Percentiles rank a stretch among this genome's conserved stretches.
These are phyloP conservation scores for Craniophora ligustri DNA, from an alignment of 2,888 invertebrate genomes.

Conservation along the genomic window DNA sequence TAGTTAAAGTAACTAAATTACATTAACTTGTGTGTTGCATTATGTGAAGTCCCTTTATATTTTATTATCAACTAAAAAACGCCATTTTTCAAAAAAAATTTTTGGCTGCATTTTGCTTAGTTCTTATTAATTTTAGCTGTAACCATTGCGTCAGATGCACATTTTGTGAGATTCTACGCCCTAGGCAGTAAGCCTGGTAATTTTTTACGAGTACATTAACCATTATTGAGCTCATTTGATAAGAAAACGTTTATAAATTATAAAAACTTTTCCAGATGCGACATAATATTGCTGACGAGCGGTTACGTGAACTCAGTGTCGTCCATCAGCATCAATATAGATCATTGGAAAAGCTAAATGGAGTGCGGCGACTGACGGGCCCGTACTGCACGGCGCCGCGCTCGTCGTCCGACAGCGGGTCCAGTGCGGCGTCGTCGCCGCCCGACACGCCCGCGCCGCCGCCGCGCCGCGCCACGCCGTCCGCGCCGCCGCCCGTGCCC, in stretches of 20 bases:
- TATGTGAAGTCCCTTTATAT: too few relatives aligned
- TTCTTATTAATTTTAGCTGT: too few relatives aligned
- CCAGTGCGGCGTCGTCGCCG: conserved; percentile 78
- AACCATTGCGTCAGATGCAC: too few relatives aligned
- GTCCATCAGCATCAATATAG: conserved; percentile 84
- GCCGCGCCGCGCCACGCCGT: conserved; percentile 67
- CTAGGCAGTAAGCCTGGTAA: too few relatives aligned
- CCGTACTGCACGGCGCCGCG: conserved; percentile 67
- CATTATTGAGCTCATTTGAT: too few relatives aligned
- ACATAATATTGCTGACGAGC: conserved; percentile 90
- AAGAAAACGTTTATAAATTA: conserved; percentile 3
- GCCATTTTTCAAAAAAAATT: too few relatives aligned
- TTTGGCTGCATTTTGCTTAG: too few relatives aligned
- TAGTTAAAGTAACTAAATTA: too few relatives aligned
- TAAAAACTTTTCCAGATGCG: conserved; percentile 83
- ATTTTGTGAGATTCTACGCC: too few relatives aligned
- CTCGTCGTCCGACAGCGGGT: conserved; percentile 83
- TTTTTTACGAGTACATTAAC: too few relatives aligned
- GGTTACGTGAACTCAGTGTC: conserved; percentile 89
- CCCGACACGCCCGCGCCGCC: conserved; percentile 78
- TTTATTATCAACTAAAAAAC: too few relatives aligned
- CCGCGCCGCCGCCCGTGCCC: conserved; percentile 69
- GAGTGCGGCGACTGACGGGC: conserved; percentile 85
- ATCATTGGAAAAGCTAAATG: conserved; percentile 88
- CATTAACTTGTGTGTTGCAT: too few relatives aligned